phyloP scores from a whole-genome alignment of 2,888 invertebrate genomes.

The Phengaris alcon region DNA sequence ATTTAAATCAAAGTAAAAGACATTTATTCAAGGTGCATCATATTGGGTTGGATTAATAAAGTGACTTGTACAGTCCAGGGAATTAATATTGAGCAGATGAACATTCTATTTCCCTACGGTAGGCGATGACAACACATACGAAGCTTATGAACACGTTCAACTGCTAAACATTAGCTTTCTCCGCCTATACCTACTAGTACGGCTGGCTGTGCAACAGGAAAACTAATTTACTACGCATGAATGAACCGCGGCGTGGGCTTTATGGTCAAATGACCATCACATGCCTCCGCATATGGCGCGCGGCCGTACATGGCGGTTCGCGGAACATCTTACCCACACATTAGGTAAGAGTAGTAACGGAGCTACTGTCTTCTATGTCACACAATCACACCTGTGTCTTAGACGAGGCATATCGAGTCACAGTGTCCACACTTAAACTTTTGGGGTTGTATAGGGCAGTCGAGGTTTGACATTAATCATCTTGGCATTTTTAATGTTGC shows the following conservation, averaged over 20 bases:
- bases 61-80: too few species aligned
- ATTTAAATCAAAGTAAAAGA: too few species aligned
- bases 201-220: constrained; percentile 33
- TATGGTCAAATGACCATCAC: constrained; percentile 40
- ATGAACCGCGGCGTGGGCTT: constrained; percentile 40
- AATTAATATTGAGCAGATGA: too few species aligned
- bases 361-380: background rate
- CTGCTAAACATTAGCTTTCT: background rate
- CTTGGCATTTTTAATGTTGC: too few species aligned
- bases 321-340: constrained; percentile 17
- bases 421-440: too few species aligned
- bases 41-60: too few species aligned
- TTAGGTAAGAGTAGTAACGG: background rate
- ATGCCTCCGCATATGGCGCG: constrained; percentile 25
- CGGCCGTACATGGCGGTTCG: background rate
- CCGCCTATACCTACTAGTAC: background rate
- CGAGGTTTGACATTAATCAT: too few species aligned
- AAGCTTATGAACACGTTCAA: too few species aligned
- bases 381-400: background rate
- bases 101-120: too few species aligned
- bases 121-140: too few species aligned
- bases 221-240: constrained; percentile 38
- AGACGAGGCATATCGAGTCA: background rate
- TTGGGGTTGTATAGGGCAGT: too few species aligned
- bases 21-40: too few species aligned